Evolutionary conservation across 2,797 vertebrate genomes (phyloP), one percentile per base, ranked within the genome.

Genomic region (Parotocinclus haroldoi): DNA sequence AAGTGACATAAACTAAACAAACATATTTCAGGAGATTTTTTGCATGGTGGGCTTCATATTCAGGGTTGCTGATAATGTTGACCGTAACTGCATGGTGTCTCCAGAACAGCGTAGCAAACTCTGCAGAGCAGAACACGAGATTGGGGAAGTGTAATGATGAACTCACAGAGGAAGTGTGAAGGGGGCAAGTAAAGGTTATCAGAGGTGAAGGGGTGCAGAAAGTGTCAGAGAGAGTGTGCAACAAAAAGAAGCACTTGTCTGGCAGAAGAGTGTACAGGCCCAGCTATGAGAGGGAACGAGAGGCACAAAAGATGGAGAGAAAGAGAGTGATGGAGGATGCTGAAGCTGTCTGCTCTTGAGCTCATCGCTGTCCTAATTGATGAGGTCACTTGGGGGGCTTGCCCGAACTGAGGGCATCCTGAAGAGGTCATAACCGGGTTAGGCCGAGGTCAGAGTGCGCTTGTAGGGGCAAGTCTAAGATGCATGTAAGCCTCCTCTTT

Each of bases 351-450:
- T 86, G 80, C 74, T 80, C 75, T 80, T 72, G 68, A 85, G 81
- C 78, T 77, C 79, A 83, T 81, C 79, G 76, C 65, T 66, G 69
- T 60, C 74, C 73, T 89, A 87, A 90, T 89, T 80, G 82, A 91
- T 89, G 89, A 85, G 90, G 88, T 90, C 88, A 89, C 66, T 18
- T 63, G 53, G 72, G 77, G 88, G 86, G 76, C 85, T 86, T 75
- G 64, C 71, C 63, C 72, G 78, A 84, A 82, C 66, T 79, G 66
- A 53, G 76, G 63, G 82, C 78, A 83, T 76, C 83, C 83, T 77
- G 50, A 50, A 64, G 74, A 78, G 88, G 90, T 87, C 85, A 69
- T 71, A 19, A 61, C 46, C 76, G 81, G 87, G 88, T 89, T 82
- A 85, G 46, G 14, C 55, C 19, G 62, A 78, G 87, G 89, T 89